Conservation (phyloP, 2,797 vertebrate species). For the Parauchenoglanis ngamensis region DNA sequence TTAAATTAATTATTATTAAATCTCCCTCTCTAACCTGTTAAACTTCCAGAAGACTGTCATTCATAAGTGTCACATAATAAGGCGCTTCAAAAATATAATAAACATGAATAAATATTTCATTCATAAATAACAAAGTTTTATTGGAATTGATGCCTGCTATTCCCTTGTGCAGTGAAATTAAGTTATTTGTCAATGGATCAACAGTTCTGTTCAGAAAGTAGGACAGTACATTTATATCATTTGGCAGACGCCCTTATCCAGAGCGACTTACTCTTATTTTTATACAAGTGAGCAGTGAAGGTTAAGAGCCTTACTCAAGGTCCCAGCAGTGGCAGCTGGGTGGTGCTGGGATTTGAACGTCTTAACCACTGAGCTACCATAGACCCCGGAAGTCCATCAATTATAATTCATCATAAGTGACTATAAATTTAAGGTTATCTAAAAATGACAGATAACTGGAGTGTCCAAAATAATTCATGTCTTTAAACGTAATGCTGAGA, state of each 20-base stretch:
- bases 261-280: too few species aligned
- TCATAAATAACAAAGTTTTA: not conserved
- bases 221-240: too few species aligned
- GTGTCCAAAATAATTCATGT: not conserved
- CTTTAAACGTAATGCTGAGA: not conserved
- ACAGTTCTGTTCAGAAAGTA: not conserved
- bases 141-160: not conserved
- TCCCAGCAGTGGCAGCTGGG: too few species aligned
- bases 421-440: not conserved
- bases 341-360: too few species aligned
- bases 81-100: not conserved
- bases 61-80: not conserved
- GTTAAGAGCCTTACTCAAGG: too few species aligned
- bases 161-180: not conserved
- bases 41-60: not conserved
- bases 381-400: not conserved
- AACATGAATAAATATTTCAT: not conserved
- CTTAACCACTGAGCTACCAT: too few species aligned
- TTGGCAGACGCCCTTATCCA: too few species aligned
- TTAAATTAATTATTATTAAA: not conserved
- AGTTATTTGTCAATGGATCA: not conserved
- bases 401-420: not conserved
- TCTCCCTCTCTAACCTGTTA: not conserved
- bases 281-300: too few species aligned
- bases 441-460: not conserved